Evolutionary conservation across 2,113 vertebrate genomes (phyloP), one percentile per base, ranked within the genome.

Genomic region (Hypomesus transpacificus): DNA sequence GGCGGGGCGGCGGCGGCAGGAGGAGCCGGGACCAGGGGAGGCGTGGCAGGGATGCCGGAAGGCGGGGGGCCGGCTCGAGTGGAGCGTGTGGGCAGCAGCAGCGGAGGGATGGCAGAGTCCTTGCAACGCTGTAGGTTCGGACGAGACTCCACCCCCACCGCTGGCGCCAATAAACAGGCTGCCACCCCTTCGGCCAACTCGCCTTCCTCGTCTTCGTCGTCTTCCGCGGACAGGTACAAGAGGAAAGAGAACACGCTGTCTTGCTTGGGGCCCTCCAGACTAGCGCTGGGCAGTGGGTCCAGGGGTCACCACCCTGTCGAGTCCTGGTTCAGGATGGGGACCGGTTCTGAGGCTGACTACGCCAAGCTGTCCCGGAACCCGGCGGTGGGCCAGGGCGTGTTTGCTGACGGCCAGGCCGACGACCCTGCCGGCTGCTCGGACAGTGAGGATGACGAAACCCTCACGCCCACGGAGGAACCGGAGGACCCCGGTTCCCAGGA

Each of bases 121-220:
- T 81, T 99, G 80, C 96, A 97, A 39, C 95, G 94, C 68, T 97
- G 95, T 83, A 90, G 94, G 17, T 98, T 95, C 51, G 95, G 95
- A 28, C 94, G 95, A 69, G 95, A 98, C 51, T 69, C 91, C 2
- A 83, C 91, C 53, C 65, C 79, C 17, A 81, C 82, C 50, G 59
- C 83, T 53, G 76, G 75, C 50, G 66, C 78, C 66, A 81, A 75
- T 79, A 93, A 92, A 58, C 87, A 85, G 76, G 51, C 80, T 16
- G 63, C 82, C 14, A 59, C 86, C 26, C 73, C 87, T 11, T 88
- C 89, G 14, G 87, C 89, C 78, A 92, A 92, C 84, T 93, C 92
- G 3, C 92, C 92, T 0, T 92, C 91, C 63, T 92, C 92, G 3
- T 93, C 92, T 1, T 92, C 92, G 5, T 90, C 92, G 1, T 92